Evolutionary conservation across 2,113 vertebrate genomes (phyloP), one percentile per base, ranked within the genome.

Genomic region (Menidia beryllina): DNA sequence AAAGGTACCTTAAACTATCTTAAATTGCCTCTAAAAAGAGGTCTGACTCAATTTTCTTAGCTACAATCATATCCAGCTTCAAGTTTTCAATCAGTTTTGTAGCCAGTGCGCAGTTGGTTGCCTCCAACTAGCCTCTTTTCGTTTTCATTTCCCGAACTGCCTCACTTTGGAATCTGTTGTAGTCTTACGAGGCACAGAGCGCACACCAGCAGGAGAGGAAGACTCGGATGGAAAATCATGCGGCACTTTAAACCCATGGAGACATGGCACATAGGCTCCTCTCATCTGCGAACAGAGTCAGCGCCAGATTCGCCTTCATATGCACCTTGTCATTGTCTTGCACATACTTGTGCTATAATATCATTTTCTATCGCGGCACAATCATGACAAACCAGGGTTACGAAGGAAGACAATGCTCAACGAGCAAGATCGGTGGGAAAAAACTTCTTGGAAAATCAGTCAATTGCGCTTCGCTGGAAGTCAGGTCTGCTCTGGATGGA

Each of bases 231-330:
- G 91, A 88, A 85, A 81, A 89, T 20, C 91, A 93, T 93, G 93
- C 91, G 83, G 88, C 87, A 72, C 89, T 77, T 89, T 92, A 86
- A 91, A 90, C 88, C 93, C 91, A 95, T 95, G 95, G 95, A 94
- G 95, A 92, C 92, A 97, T 97, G 96, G 96, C 95, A 94, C 94
- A 93, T 93, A 93, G 95, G 93, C 88, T 95, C 86, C 91, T 93
- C 68, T 89, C 90, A 81, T 89, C 93, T 90, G 87, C 93, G 79
- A 93, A 91, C 88, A 92, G 94, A 91, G 91, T 94, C 85, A 93
- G 93, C 84, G 93, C 95, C 86, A 90, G 95, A 88, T 90, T 95
- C 85, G 90, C 95, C 75, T 95, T 97, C 85, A 90, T 95, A 55
- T 94, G 94, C 85, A 94, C 95, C 7, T 90, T 97, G 14, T 96